phyloP scores from a whole-genome alignment of 2,113 vertebrate species.

The Seriola aureovittata region DNA sequence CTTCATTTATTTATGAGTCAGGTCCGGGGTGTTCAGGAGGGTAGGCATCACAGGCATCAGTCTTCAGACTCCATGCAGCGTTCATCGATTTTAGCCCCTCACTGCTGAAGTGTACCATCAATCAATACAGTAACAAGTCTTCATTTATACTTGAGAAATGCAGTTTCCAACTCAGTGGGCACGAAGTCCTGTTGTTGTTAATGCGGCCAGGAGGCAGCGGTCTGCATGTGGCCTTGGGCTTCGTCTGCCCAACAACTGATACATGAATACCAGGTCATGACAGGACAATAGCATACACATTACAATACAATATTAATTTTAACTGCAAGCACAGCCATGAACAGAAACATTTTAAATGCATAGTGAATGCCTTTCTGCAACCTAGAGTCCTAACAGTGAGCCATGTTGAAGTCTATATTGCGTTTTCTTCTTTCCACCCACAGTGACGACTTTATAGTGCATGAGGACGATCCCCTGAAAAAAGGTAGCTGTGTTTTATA shows the following conservation, averaged over 20 bases:
- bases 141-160: constrained; percentile 83
- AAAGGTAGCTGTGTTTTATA: background rate
- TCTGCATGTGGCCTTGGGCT: constrained; percentile 48
- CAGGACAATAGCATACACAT: background rate
- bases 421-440: background rate
- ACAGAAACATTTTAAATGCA: background rate
- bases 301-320: constrained; percentile 7
- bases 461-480: background rate
- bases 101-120: constrained; percentile 78
- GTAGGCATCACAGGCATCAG: constrained; percentile 70
- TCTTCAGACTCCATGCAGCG: constrained; percentile 73
- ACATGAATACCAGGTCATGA: background rate
- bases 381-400: background rate
- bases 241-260: constrained; percentile 24
- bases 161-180: constrained; percentile 68
- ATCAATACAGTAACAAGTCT: constrained; percentile 87
- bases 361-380: background rate
- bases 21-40: constrained; percentile 73
- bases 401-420: background rate
- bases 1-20: constrained; percentile 79
- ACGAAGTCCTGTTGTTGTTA: constrained; percentile 47
- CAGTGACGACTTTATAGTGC: constrained; percentile 7
- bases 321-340: background rate
- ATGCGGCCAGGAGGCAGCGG: background rate
- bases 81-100: constrained; percentile 82